phyloP scores from a whole-genome alignment of 2,888 invertebrate genomes.

The Boloria selene region DNA sequence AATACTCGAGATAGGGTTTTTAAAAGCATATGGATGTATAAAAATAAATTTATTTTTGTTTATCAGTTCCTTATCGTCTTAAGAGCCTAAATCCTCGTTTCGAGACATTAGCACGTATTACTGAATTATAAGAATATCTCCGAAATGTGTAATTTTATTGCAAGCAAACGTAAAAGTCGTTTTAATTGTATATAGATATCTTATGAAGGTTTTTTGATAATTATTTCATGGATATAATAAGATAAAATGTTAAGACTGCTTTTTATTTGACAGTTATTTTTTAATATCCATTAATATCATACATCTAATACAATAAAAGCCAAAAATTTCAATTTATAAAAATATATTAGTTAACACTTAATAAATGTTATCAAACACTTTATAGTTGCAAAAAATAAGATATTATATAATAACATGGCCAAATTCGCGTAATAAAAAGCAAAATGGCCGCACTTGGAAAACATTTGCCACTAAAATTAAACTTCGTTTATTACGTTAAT shows the following conservation, averaged over 20 bases:
- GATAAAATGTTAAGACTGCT: neutral
- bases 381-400: neutral
- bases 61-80: constrained; percentile 29
- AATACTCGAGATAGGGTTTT: constrained; percentile 21
- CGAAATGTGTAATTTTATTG: constrained; percentile 26
- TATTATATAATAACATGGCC: constrained; percentile 4
- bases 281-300: constrained; percentile 1
- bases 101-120: constrained; percentile 19
- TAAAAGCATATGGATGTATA: constrained; percentile 26
- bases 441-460: constrained; percentile 20
- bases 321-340: neutral
- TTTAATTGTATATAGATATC: constrained; percentile 19
- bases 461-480: constrained; percentile 8
- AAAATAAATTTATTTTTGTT: constrained; percentile 20
- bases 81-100: constrained; percentile 28
- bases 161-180: constrained; percentile 19
- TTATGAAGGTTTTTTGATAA: constrained; percentile 16
- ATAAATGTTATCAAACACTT: constrained; percentile 1
- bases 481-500: constrained; percentile 30
- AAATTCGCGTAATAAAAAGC: constrained; percentile 1
- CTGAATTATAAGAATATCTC: constrained; percentile 22
- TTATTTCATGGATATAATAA: constrained; percentile 11
- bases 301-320: neutral
- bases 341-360: constrained; percentile 10
- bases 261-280: constrained; percentile 12